Percentiles rank a stretch among this genome's conserved stretches.
These are phyloP conservation scores for Augochlora pura DNA, from an alignment of 1,140 invertebrate species.

Conservation along the genomic window DNA sequence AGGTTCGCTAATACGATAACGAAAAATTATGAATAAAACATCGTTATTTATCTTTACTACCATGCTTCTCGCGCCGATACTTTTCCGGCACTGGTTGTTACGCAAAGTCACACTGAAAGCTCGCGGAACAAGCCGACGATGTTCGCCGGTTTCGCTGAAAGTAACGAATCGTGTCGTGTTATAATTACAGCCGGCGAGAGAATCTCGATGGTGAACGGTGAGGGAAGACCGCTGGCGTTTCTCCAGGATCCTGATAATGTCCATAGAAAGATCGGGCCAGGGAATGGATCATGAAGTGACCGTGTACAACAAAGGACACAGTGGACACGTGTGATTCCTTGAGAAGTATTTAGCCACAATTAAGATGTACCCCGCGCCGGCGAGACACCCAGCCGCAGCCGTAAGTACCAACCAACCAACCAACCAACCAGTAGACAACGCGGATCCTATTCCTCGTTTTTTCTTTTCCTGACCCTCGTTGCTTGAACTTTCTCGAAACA, in stretches of 20 bases:
- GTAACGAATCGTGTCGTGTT: slow-evolving; percentile 56
- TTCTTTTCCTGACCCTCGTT: background rate
- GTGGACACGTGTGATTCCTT: slow-evolving; percentile 55
- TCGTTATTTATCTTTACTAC: no score
- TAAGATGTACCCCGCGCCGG: slow-evolving; percentile 83
- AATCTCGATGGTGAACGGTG: slow-evolving; percentile 27
- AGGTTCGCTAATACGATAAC: no score
- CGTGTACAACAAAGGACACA: slow-evolving; percentile 47
- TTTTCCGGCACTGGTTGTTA: no score
- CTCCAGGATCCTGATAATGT: slow-evolving; percentile 52
- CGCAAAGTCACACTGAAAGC: slow-evolving; percentile 22
- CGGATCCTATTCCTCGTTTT: background rate
- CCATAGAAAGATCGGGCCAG: slow-evolving; percentile 22
- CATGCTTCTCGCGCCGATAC: background rate
- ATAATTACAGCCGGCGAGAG: slow-evolving; percentile 43
- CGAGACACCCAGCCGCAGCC: slow-evolving; percentile 83
- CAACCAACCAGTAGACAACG: background rate
- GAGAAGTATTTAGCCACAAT: slow-evolving; percentile 63
- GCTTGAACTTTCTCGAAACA: slow-evolving; percentile 13
- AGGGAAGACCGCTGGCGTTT: slow-evolving; percentile 35
- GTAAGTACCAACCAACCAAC: slow-evolving; percentile 74
- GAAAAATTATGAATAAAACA: no score
- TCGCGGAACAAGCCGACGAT: background rate
- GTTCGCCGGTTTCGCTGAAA: slow-evolving; percentile 18
- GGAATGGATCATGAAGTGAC: slow-evolving; percentile 71